Percentiles rank a stretch among this genome's conserved stretches.
phyloP scores from a whole-genome alignment of 2,797 vertebrate genomes.

The Parauchenoglanis ngamensis region DNA sequence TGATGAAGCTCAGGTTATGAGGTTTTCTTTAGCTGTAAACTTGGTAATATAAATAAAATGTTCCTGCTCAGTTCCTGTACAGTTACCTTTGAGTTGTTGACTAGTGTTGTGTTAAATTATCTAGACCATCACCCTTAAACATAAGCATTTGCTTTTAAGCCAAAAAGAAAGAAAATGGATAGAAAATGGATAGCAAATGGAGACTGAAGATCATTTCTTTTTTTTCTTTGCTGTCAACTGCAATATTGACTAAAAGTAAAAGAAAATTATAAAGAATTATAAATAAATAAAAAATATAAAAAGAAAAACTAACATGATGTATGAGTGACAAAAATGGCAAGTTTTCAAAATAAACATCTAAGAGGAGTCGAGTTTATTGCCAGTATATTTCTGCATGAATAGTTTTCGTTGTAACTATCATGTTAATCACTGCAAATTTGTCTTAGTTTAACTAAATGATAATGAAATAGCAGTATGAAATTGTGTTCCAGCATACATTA shows the following conservation, averaged over 20 bases:
- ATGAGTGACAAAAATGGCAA: background rate
- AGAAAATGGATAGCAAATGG: background rate
- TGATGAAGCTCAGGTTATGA: too few species aligned
- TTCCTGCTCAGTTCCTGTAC: too few species aligned
- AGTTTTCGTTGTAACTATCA: background rate
- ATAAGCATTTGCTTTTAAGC: background rate
- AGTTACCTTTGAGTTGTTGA: too few species aligned
- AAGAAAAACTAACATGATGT: background rate
- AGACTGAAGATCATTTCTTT: background rate
- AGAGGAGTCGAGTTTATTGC: background rate
- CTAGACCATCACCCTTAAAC: background rate
- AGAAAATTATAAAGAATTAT: background rate
- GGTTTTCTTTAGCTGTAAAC: too few species aligned
- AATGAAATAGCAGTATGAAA: background rate
- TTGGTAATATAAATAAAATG: background rate
- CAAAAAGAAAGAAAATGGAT: background rate
- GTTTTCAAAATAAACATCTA: background rate
- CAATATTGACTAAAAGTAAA: background rate
- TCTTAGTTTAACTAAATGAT: conserved; percentile 1
- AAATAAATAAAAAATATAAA: background rate
- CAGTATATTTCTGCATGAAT: background rate
- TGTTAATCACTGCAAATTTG: background rate
- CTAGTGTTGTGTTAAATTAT: too few species aligned
- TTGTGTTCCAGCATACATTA: background rate
- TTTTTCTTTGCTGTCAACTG: background rate